phyloP scores from a whole-genome alignment of 2,113 vertebrate species.

The Sciurus niger region DNA sequence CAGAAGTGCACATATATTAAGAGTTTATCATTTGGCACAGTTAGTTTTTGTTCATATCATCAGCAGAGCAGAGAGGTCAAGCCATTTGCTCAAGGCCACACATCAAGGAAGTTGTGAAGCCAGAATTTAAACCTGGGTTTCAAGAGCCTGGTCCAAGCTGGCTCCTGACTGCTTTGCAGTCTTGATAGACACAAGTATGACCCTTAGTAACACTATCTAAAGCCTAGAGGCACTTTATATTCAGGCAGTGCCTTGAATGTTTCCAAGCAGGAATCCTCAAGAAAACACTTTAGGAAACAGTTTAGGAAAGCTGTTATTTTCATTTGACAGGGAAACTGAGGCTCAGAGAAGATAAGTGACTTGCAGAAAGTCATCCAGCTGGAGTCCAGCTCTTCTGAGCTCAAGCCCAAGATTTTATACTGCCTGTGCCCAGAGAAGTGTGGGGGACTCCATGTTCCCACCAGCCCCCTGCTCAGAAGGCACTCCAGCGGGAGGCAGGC shows the following conservation, averaged over 20 bases:
- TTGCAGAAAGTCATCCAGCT: neutral
- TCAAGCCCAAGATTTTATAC: neutral
- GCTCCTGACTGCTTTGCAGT: neutral
- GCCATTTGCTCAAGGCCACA: neutral
- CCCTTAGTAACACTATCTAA: neutral
- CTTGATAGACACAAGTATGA: neutral
- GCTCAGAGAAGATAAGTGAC: neutral
- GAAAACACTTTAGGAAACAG: neutral
- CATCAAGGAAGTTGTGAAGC: neutral
- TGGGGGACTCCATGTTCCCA: accelerated
- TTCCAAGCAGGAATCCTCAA: neutral
- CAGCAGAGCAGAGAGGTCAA: neutral
- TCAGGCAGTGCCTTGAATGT: neutral
- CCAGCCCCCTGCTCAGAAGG: neutral
- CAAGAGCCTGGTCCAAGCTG: neutral
- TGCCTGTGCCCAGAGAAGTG: neutral
- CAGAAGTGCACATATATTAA: accelerated
- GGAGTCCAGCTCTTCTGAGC: neutral
- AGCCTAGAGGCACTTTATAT: accelerated
- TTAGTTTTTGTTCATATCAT: neutral
- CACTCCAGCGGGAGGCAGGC: accelerated
- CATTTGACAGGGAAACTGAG: neutral
- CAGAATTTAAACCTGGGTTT: neutral
- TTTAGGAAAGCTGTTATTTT: neutral
- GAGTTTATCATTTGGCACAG: neutral